A percentile compares a stretch with the other conserved stretches of the same genome.
Evolutionary conservation across 2,797 vertebrate species (phyloP).

Genomic region (Echeneis naucrates): DNA sequence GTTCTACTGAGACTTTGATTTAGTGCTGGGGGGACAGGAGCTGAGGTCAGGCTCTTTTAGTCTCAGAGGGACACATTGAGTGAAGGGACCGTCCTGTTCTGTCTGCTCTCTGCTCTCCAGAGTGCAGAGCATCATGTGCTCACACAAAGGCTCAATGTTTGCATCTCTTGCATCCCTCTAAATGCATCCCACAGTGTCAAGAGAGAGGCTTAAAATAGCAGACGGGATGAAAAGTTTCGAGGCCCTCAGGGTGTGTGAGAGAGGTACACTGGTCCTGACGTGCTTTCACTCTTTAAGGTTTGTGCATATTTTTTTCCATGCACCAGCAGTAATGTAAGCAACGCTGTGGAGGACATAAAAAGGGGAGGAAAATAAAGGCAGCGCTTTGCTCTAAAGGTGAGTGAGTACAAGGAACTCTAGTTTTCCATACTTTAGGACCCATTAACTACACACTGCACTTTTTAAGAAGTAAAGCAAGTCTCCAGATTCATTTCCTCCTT

Average conservation of each 20-base stretch:
- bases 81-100: constrained; percentile 46
- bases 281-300: constrained; percentile 30
- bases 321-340: constrained; percentile 20
- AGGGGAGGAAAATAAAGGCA: neutral
- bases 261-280: constrained; percentile 34
- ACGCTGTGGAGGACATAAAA: constrained; percentile 3
- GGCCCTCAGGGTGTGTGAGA: constrained; percentile 36
- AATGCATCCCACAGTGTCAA: constrained; percentile 48
- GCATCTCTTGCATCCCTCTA: constrained; percentile 49
- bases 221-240: constrained; percentile 52
- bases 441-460: constrained; percentile 11
- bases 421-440: neutral
- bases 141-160: constrained; percentile 67
- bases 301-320: neutral
- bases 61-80: constrained; percentile 34
- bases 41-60: constrained; percentile 39
- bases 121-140: constrained; percentile 39
- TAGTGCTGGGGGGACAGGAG: constrained; percentile 23
- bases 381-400: neutral
- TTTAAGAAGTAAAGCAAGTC: neutral
- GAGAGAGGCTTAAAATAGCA: constrained; percentile 64
- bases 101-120: constrained; percentile 37
- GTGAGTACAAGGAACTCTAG: neutral
- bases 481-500: constrained; percentile 16
- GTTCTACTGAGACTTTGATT: constrained; percentile 39